Percentiles rank a stretch among this genome's conserved stretches.
These are phyloP conservation scores for Pardosa pseudoannulata DNA, from an alignment of 2,888 invertebrate species.

Conservation along the genomic window DNA sequence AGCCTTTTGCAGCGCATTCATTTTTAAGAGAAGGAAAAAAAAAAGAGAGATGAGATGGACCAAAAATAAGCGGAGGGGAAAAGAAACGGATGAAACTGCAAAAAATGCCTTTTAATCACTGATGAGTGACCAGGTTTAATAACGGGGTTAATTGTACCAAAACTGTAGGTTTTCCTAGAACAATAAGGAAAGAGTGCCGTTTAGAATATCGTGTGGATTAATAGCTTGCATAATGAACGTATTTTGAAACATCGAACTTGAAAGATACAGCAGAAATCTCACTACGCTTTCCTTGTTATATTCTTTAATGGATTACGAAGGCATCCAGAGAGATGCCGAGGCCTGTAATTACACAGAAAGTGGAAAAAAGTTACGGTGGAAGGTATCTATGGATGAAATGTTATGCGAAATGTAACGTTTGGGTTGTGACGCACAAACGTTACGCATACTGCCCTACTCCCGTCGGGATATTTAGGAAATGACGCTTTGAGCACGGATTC, in stretches of 20 bases:
- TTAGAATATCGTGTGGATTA: conserved; percentile 10
- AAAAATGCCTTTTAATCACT: conserved; percentile 24
- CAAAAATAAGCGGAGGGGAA: not conserved
- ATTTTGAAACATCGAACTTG: conserved; percentile 25
- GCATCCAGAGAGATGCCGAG: not conserved
- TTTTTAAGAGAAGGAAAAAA: too few relatives aligned
- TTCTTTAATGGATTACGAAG: not conserved
- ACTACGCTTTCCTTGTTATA: conserved; percentile 5
- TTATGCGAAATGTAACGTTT: not conserved
- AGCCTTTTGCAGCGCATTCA: too few relatives aligned
- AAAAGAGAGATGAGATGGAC: too few relatives aligned
- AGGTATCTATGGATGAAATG: not conserved
- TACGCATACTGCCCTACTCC: not conserved
- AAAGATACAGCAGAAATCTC: not conserved
- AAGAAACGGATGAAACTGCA: not conserved
- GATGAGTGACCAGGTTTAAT: conserved; percentile 21
- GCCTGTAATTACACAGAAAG: conserved; percentile 11
- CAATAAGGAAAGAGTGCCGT: conserved; percentile 31
- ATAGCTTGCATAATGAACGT: conserved; percentile 24
- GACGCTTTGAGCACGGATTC: too few relatives aligned
- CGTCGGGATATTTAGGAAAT: too few relatives aligned
- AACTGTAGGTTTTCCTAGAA: not conserved
- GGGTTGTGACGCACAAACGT: not conserved
- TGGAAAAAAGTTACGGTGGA: not conserved
- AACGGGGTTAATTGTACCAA: conserved; percentile 37